Base-by-base conservation (phyloP, 2,888 invertebrate genomes). In the Oegoconia quadripuncta region DNA sequence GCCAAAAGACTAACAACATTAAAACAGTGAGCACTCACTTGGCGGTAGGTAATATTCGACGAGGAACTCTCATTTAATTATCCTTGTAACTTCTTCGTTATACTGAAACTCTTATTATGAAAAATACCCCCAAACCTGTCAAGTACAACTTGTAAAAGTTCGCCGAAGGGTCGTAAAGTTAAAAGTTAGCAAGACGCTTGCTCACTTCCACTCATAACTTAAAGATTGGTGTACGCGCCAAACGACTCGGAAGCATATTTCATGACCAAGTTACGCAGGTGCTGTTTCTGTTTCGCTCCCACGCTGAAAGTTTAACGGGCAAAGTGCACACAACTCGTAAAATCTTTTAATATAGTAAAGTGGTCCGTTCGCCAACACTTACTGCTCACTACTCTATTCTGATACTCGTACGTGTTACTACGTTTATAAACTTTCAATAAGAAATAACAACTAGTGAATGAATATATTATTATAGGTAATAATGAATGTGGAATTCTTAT, bases 261-360 rank as follows among this genome's bases (percentile, higher is more conserved):
- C 44, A 38, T 37, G 44, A 45, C 29, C 36, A 29, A 46, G 42
- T 44, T 48, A 46, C 51, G 38, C 55, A 59, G 55, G 56, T 63
- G 55, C 44, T 48, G 39, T 45, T 30, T 39, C 46, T 47, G 46
- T 51, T 44, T 48, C 43, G 39, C 35, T 42, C 39, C 46, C 30
- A 41, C 48, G 48, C 50, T 44, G 31, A 53, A 55, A 56, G 50
- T 56, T 55, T 42, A 50, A 42, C 41, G 45, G 29, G 41, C 41
- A 36, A 53, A 52, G 48, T 55, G 56, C 55, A 59, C 53, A 46
- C 47, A 55, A 48, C 50, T 56, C 59, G 54, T 51, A 55, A 65
- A 63, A 63, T 62, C 54, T 61, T 67, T 61, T 70, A 68, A 66
- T 68, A 67, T 56, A 56, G 52, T 52, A 52, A 57, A 66, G 64